Conservation (phyloP, 2,888 invertebrate genomes). For the Diplolepis rosae region DNA sequence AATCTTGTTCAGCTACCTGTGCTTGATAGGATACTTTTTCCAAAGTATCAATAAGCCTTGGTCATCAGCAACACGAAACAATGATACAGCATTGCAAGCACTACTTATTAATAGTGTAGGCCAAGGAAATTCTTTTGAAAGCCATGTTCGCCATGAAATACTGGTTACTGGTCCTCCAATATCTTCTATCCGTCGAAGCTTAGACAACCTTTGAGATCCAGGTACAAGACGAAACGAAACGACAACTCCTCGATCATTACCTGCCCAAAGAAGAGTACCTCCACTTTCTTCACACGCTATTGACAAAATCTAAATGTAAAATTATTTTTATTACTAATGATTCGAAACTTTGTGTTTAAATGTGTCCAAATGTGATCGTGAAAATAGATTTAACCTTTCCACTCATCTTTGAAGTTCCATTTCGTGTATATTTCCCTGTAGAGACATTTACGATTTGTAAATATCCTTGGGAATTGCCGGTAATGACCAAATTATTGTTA, state of each 20-base stretch:
- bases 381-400: slow-evolving; percentile 68
- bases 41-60: slow-evolving; percentile 76
- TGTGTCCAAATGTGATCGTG: neutral
- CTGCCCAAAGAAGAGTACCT: slow-evolving; percentile 83
- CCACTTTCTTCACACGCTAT: slow-evolving; percentile 85
- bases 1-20: slow-evolving; percentile 64
- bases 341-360: neutral
- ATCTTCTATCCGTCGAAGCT: slow-evolving; percentile 79
- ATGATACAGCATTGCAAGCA: slow-evolving; percentile 83
- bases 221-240: slow-evolving; percentile 82
- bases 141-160: slow-evolving; percentile 87
- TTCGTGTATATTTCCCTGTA: slow-evolving; percentile 86
- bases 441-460: slow-evolving; percentile 89
- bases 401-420: slow-evolving; percentile 75
- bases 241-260: slow-evolving; percentile 84
- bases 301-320: slow-evolving; percentile 75
- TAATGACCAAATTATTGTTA: slow-evolving; percentile 90
- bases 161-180: slow-evolving; percentile 82
- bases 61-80: slow-evolving; percentile 78
- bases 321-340: slow-evolving; percentile 22
- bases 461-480: slow-evolving; percentile 83
- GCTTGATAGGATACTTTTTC: slow-evolving; percentile 77
- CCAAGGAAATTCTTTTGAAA: slow-evolving; percentile 83
- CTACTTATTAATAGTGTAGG: slow-evolving; percentile 87
- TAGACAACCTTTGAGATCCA: slow-evolving; percentile 80